phyloP scores from a whole-genome alignment of 1,140 invertebrate species.

The Phthorimaea operculella region DNA sequence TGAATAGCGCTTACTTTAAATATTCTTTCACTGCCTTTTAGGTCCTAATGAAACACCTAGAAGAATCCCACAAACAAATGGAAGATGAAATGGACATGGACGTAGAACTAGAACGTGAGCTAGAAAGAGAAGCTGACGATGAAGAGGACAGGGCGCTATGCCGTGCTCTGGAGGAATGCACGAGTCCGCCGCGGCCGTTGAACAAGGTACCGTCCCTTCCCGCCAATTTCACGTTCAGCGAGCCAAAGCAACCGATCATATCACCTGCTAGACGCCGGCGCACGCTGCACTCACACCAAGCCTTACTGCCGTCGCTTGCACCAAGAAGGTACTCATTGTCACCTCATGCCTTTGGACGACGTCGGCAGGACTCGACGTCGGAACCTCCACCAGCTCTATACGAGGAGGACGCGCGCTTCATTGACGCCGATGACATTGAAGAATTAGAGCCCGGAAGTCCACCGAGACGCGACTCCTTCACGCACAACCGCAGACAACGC shows the following conservation, averaged over 20 bases:
- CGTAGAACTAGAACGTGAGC: slow-evolving; percentile 86
- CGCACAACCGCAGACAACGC: slow-evolving; percentile 50
- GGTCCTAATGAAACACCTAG: slow-evolving; percentile 97
- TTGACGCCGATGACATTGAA: slow-evolving; percentile 62
- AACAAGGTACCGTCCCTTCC: slow-evolving; percentile 74
- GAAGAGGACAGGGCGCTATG: slow-evolving; percentile 77
- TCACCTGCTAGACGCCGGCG: slow-evolving; percentile 53
- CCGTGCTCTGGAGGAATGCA: slow-evolving; percentile 44
- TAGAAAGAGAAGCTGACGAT: slow-evolving; percentile 78
- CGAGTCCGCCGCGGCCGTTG: slow-evolving; percentile 37
- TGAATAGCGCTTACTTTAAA: neutral
- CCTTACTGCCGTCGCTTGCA: slow-evolving; percentile 46
- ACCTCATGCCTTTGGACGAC: slow-evolving; percentile 57
- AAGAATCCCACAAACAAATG: slow-evolving; percentile 96
- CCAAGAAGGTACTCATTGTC: slow-evolving; percentile 53
- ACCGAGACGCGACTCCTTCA: slow-evolving; percentile 45
- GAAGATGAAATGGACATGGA: slow-evolving; percentile 94
- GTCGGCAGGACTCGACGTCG: slow-evolving; percentile 56
- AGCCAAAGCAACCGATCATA: slow-evolving; percentile 61
- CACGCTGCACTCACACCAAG: slow-evolving; percentile 58
- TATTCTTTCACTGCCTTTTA: slow-evolving; percentile 20
- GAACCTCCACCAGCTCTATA: slow-evolving; percentile 57
- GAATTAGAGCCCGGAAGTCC: slow-evolving; percentile 53
- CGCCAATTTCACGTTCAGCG: slow-evolving; percentile 77
- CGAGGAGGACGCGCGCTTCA: slow-evolving; percentile 64